Evolutionary conservation across 1,140 invertebrate species (phyloP), one percentile per base, ranked within the genome.

Genomic region (Zaprionus nigranus): DNA sequence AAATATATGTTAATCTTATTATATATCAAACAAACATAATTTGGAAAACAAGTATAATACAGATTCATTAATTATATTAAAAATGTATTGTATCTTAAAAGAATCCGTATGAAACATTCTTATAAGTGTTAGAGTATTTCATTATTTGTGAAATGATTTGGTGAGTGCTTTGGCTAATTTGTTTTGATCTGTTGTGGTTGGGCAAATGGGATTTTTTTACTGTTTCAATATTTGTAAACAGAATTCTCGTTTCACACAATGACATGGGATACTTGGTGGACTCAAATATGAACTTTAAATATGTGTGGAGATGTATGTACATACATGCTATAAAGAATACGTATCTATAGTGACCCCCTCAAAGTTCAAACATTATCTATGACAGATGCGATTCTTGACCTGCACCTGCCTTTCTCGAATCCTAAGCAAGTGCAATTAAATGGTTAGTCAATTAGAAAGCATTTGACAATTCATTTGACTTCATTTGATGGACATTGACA

Each of bases 181-280:
- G 9, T 51, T 51, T 51, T 46, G n/a, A 46, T 46, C n/a, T 22
- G 24, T 51, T 51, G 46, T 24, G 40, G 40, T 51, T 13, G 2
- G 20, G 20, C 12, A 22, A 24, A 13, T 20, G 46, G 17, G 30
- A 28, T 22, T 36, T 60, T 59, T 38, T 38, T 28, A 36, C 20
- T 38, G 58, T 51, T 51, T 51, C 46, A 51, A 51, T 51, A 51
- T 51, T 51, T 24, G 46, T 51, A 51, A 51, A 51, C 46, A 51
- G 4, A 51, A 22, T 51, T 51, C 20, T 51, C 20, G 46, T 24
- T 51, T 20, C 20, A 17, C 38, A 49, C 43, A 49, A 49, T 49
- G 43, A 49, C 43, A 20, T 24, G 20, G 11, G 22, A 24, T 11
- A 13, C 20, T 24, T 7, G 46, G 3, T 20, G 9, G 46, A 12